Evolutionary conservation across 2,797 vertebrate genomes (phyloP).

Genomic region (Melanotaenia boesemani): DNA sequence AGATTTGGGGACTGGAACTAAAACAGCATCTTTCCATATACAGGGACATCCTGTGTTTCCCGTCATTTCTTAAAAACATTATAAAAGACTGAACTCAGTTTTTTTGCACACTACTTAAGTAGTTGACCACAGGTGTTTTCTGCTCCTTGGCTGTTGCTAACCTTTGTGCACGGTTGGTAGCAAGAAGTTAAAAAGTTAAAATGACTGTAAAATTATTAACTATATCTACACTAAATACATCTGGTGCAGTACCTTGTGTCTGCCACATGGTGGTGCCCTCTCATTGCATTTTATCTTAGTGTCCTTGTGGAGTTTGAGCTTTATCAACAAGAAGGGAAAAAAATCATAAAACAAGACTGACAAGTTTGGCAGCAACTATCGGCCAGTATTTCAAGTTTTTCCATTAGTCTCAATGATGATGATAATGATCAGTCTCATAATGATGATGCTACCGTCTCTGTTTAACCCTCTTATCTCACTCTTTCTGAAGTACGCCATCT

Average conservation of each 20-base stretch:
- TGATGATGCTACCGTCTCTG: background rate
- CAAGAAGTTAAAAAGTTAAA: no score
- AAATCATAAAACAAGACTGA: background rate
- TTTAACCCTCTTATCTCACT: conserved; percentile 3
- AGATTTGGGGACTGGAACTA: no score
- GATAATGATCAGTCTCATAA: background rate
- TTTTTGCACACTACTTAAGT: no score
- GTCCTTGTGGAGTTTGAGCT: background rate
- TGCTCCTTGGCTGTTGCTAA: no score
- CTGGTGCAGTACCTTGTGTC: conserved; percentile 19
- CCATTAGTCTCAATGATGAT: background rate
- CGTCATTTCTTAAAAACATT: no score
- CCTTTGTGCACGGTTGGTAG: no score
- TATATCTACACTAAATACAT: no score
- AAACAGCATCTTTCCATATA: no score
- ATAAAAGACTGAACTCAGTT: no score
- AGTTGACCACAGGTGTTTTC: no score
- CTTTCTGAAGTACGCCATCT: conserved; percentile 33
- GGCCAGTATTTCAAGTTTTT: background rate
- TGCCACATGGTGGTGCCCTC: conserved; percentile 60
- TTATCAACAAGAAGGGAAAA: background rate
- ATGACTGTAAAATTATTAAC: no score
- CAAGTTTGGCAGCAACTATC: background rate
- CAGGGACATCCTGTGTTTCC: no score
- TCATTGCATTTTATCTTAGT: background rate